Percentiles rank a stretch among this genome's conserved stretches.
phyloP scores from a whole-genome alignment of 2,888 invertebrate species.

The Acanthosepion pharaonis region DNA sequence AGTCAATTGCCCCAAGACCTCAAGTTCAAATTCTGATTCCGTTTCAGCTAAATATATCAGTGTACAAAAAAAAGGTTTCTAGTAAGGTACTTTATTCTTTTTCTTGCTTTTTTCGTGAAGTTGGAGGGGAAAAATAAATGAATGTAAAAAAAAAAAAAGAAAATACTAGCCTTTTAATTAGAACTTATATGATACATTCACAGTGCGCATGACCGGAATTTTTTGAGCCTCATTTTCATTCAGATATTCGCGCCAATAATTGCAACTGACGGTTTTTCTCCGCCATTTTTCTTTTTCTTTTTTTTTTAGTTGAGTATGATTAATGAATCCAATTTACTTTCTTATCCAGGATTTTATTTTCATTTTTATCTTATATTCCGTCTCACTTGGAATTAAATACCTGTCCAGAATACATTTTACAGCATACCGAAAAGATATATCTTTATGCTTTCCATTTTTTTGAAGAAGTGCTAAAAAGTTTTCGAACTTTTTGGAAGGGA shows the following conservation, averaged over 20 bases:
- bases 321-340: neutral
- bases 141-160: neutral
- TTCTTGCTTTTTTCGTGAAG: neutral
- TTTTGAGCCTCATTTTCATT: neutral
- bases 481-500: no score
- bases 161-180: neutral
- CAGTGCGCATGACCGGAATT: neutral
- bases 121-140: neutral
- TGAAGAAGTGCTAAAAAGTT: no score
- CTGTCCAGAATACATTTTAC: neutral
- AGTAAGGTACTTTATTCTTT: neutral
- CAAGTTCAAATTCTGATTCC: no score
- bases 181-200: neutral
- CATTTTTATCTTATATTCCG: neutral
- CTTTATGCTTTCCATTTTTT: no score
- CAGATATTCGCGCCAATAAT: neutral
- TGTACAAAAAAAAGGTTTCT: neutral
- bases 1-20: no score
- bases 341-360: neutral
- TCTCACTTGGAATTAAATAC: neutral
- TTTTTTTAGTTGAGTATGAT: neutral
- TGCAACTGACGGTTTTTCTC: neutral
- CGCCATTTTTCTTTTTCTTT: neutral
- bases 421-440: neutral
- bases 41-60: no score